Evolutionary conservation across 2,113 vertebrate genomes (phyloP).

Genomic region (Thamnaconus septentrionalis): DNA sequence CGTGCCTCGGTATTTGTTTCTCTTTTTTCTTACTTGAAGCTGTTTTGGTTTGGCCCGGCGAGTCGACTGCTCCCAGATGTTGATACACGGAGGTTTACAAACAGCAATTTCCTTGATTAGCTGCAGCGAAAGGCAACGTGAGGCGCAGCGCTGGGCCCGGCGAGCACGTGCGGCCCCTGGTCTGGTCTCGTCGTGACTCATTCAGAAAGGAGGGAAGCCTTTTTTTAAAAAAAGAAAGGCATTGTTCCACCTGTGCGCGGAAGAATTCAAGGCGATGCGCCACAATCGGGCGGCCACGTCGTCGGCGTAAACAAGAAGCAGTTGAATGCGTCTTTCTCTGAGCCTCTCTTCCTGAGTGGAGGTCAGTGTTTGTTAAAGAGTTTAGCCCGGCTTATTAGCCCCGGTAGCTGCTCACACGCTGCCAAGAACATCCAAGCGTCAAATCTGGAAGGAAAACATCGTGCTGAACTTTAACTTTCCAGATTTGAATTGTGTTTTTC

Average conservation of each 20-base stretch:
- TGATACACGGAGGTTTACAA: conserved; percentile 72
- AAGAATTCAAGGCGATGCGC: conserved; percentile 40
- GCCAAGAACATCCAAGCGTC: no score
- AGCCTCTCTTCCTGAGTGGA: conserved; percentile 16
- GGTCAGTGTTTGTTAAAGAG: neutral
- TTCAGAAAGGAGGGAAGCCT: conserved; percentile 53
- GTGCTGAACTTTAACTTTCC: no score
- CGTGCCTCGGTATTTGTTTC: conserved; percentile 45
- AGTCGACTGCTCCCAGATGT: conserved; percentile 69
- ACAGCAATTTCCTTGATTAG: conserved; percentile 78
- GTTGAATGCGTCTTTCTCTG: conserved; percentile 31
- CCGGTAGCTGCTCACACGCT: neutral
- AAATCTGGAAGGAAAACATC: no score
- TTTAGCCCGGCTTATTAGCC: neutral
- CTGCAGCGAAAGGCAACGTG: conserved; percentile 56
- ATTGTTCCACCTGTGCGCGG: conserved; percentile 66
- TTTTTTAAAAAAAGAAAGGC: neutral
- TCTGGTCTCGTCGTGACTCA: conserved; percentile 28
- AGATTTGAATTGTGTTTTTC: no score
- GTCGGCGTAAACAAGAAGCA: conserved; percentile 43
- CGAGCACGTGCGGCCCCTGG: conserved; percentile 64
- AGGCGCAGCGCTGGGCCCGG: conserved; percentile 43
- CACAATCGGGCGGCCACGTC: conserved; percentile 24
- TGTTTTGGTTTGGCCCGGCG: conserved; percentile 42
- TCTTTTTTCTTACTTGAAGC: conserved; percentile 36